Base-by-base conservation (phyloP, 2,888 invertebrate species). In the Slavum lentiscoides region DNA sequence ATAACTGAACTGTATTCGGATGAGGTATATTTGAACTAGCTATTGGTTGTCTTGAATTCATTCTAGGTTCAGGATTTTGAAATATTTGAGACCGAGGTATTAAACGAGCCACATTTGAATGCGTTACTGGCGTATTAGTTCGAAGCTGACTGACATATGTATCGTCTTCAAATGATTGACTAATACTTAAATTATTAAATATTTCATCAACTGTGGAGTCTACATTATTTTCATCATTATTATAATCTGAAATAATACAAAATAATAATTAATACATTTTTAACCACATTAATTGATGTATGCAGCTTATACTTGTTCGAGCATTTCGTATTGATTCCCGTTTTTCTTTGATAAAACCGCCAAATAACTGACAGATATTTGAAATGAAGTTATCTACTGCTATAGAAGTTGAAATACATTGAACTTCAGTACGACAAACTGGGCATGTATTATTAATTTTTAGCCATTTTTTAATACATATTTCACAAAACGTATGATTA, bases 401-500 rank as follows among this genome's bases (percentile, higher is more conserved):
- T 58, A 75, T 43, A 23, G 75, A 67, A 58, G 58, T 67, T 43
- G 67, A 43, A 75, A 23, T 23, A 23, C 59, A 67, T n/a, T 75
- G 58, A 43, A 75, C 58, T 23, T 23, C 0, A 8, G 67, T 43
- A n/a, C 75, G 75, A 23, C 75, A 75, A 59, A 75, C 58, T 23
- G 75, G 75, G 8, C 75, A 75, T 59, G 75, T 23, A 39, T 75
- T 75, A 15, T 67, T 75, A 19, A 75, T 75, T 66, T 58, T 67
- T 8, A 67, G 19, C 75, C 75, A 75, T 75, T 75, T 75, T 19
- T 43, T 58, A 13, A 75, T 75, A 23, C 75, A 75, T 59, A 19
- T 15, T 59, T 75, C 67, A 75, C 75, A 75, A 67, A 75, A 75
- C 23, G 75, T 75, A 75, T 75, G 75, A 67, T 59, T 58, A 7